Conservation (phyloP, 2,888 invertebrate species). For the Xiphydria camelus region DNA sequence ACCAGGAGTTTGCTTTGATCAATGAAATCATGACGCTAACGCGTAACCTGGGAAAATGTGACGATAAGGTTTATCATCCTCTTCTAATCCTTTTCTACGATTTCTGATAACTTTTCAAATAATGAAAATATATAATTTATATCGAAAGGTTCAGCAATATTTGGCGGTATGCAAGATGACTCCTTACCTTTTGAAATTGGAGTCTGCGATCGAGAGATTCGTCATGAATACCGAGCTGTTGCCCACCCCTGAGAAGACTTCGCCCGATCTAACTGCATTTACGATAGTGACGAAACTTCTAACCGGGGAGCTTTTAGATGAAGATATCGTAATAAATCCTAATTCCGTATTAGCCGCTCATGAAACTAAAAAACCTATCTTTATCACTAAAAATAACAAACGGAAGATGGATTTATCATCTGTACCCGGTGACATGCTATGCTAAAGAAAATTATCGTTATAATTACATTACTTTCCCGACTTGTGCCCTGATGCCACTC, state of each 20-base stretch:
- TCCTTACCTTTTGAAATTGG: slow-evolving; percentile 34
- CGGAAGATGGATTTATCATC: slow-evolving; percentile 21
- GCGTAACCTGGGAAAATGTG: slow-evolving; percentile 34
- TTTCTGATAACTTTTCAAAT: neutral
- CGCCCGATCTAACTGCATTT: slow-evolving; percentile 28
- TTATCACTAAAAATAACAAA: slow-evolving; percentile 40
- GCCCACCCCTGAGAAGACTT: slow-evolving; percentile 13
- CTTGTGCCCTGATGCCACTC: too few relatives aligned
- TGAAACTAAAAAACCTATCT: slow-evolving; percentile 39
- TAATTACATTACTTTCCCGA: too few relatives aligned
- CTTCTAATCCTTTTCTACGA: too few relatives aligned
- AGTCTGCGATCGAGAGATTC: slow-evolving; percentile 33
- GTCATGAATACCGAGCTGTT: slow-evolving; percentile 28
- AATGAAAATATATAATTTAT: too few relatives aligned
- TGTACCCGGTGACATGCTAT: too few relatives aligned
- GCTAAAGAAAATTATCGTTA: too few relatives aligned
- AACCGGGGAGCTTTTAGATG: slow-evolving; percentile 42
- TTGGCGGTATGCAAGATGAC: slow-evolving; percentile 36
- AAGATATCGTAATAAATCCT: slow-evolving; percentile 33
- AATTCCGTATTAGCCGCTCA: slow-evolving; percentile 32
- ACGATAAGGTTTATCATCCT: slow-evolving; percentile 45
- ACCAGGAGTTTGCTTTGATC: slow-evolving; percentile 29
- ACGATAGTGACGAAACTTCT: slow-evolving; percentile 32
- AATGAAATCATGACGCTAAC: slow-evolving; percentile 35
- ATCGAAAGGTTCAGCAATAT: slow-evolving; percentile 40